These are phyloP conservation scores for Parasteatoda tepidariorum DNA, from an alignment of 1,140 invertebrate genomes.

Conservation along the genomic window DNA sequence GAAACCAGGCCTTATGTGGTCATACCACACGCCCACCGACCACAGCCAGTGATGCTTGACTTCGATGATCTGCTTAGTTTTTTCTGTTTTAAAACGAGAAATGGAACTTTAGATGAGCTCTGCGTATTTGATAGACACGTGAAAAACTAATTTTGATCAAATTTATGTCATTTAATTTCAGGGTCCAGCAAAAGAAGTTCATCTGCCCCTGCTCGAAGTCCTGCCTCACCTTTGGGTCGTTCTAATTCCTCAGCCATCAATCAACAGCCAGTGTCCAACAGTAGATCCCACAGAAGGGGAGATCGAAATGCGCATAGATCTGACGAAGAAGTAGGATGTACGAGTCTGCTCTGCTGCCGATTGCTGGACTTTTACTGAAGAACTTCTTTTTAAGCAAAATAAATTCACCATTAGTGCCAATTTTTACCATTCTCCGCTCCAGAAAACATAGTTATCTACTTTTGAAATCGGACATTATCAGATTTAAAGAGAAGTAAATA, in stretches of 20 bases:
- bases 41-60: no score
- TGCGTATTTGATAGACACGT: no score
- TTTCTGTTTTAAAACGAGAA: no score
- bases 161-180: not conserved
- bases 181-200: constrained; percentile 52
- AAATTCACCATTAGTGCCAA: constrained; percentile 57
- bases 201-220: constrained; percentile 47
- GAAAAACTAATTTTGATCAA: no score
- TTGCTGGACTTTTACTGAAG: constrained; percentile 55
- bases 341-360: constrained; percentile 54
- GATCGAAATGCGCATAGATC: constrained; percentile 40
- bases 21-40: no score
- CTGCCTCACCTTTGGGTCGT: constrained; percentile 45
- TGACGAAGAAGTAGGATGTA: constrained; percentile 59
- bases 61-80: no score
- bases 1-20: no score
- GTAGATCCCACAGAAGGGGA: constrained; percentile 10
- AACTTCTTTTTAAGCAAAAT: not conserved
- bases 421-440: constrained; percentile 45
- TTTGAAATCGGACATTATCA: not conserved
- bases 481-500: constrained; percentile 2
- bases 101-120: no score
- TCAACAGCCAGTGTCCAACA: constrained; percentile 29
- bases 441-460: constrained; percentile 41
- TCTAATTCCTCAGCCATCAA: constrained; percentile 24